phyloP scores from a whole-genome alignment of 2,113 vertebrate species.

The Etia nguti region DNA sequence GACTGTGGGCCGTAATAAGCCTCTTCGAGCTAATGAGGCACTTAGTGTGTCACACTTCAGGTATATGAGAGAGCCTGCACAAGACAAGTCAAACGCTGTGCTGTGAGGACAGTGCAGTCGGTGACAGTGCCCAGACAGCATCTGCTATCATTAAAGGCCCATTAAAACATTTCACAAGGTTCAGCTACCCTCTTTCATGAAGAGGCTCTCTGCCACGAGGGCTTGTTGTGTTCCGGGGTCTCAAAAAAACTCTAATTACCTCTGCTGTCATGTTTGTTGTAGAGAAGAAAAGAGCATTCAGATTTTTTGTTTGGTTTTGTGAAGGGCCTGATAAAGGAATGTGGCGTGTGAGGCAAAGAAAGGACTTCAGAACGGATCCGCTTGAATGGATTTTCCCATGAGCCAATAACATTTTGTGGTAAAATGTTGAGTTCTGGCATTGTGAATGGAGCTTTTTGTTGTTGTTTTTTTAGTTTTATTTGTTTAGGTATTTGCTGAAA shows the following conservation, averaged over 20 bases:
- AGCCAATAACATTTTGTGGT: neutral
- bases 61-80: constrained; percentile 6
- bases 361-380: neutral
- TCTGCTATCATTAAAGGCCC: constrained; percentile 48
- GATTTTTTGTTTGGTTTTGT: neutral
- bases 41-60: constrained; percentile 38
- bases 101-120: neutral
- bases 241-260: constrained; percentile 32
- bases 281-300: neutral
- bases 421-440: neutral
- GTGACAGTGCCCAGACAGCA: constrained; percentile 35
- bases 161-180: constrained; percentile 48
- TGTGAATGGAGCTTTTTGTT: neutral
- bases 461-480: neutral
- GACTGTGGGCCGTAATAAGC: neutral
- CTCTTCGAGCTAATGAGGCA: constrained; percentile 51
- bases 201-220: neutral
- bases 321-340: neutral
- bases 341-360: neutral
- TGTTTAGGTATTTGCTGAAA: neutral
- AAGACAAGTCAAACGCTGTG: neutral
- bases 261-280: neutral
- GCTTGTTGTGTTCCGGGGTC: neutral
- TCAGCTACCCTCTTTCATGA: constrained; percentile 9
- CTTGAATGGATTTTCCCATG: neutral